Base-by-base conservation (phyloP, 2,888 invertebrate genomes). In the Trichogramma evanescens region DNA sequence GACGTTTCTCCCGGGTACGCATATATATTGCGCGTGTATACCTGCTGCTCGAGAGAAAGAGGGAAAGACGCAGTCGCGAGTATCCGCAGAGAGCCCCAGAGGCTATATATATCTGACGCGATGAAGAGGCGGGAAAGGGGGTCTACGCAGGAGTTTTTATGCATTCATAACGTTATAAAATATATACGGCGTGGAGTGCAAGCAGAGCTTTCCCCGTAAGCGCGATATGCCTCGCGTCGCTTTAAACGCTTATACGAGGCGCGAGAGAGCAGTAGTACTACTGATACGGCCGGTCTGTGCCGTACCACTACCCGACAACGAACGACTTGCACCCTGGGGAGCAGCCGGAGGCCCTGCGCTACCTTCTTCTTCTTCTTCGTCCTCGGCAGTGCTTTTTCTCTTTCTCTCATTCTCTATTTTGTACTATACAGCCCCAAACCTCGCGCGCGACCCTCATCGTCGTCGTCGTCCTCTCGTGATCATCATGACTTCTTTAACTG, bases 91-190 rank as follows among this genome's bases (percentile, higher is more conserved):
- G 26, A 26, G 2, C 26, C 26, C 26, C 26, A n/a, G n/a, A 39
- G 40, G 45, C 40, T 39, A 13, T 41, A 6, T 46, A n/a, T 7
- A 43, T 42, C 10, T 13, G 43, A 58, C 45, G 53, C 26, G 40
- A 46, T 50, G 56, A 54, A 56, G 50, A 43, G 52, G n/a, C n/a
- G 50, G 52, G 60, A 62, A 65, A 61, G 57, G 44, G 65, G 70
- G 67, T 69, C 70, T 69, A 69, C 67, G 65, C 53, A 63, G 66
- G 26, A 26, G 66, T 69, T 71, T 71, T 73, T 71, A 72, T 70
- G 69, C 72, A 72, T 72, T 73, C 72, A 71, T 71, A 72, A 71
- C 67, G 70, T 70, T 71, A 70, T 70, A 69, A 67, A 9, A 8
- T n/a, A 45, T 9, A 45, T 8, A 45, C 9, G n/a, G 8, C n/a